Evolutionary conservation across 2,888 invertebrate species (phyloP).

Genomic region (Agrotis clavis): DNA sequence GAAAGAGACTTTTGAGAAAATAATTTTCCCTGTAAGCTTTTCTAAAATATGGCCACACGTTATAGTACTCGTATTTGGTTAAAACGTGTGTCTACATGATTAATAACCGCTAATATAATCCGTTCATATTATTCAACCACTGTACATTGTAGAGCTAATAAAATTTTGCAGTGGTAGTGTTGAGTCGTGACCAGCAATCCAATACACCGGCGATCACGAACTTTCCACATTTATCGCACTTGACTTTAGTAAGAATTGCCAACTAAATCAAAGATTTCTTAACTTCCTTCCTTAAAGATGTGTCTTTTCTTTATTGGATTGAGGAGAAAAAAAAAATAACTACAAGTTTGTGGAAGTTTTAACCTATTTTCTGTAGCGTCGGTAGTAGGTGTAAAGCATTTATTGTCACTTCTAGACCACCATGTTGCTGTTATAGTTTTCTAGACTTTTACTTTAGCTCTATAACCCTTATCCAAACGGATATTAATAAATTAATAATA

Average conservation of each 20-base stretch:
- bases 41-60: neutral
- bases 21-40: neutral
- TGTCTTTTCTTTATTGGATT: slow-evolving; percentile 7
- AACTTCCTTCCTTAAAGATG: slow-evolving; percentile 11
- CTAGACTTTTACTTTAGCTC: too few species aligned
- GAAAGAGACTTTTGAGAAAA: neutral
- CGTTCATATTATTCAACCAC: neutral
- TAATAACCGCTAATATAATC: neutral
- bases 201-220: slow-evolving; percentile 9
- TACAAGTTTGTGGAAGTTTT: neutral
- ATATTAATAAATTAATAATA: too few species aligned
- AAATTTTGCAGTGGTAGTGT: slow-evolving; percentile 27
- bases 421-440: too few species aligned
- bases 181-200: slow-evolving; percentile 24
- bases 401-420: neutral
- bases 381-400: neutral
- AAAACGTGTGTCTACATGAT: neutral
- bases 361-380: too few species aligned
- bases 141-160: slow-evolving; percentile 29
- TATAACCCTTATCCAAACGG: too few species aligned
- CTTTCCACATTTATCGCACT: slow-evolving; percentile 18
- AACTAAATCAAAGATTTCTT: slow-evolving; percentile 21
- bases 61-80: neutral
- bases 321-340: neutral
- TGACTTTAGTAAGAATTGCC: neutral